Evolutionary conservation across 2,888 invertebrate genomes (phyloP).

Genomic region (Drosophila pseudotalamancana): DNA sequence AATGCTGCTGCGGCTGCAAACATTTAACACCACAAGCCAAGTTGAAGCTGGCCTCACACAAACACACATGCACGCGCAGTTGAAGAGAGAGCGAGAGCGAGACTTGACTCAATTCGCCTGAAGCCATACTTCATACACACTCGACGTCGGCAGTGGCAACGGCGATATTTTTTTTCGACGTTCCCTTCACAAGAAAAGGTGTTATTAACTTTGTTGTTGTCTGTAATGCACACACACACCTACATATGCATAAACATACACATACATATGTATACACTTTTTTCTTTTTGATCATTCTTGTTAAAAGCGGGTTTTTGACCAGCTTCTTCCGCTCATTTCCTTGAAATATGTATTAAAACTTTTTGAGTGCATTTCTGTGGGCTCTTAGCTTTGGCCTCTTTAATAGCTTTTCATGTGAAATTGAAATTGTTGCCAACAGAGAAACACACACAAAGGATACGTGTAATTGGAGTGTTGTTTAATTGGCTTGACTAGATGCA

Average conservation of each 20-base stretch:
- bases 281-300: conserved; percentile 76
- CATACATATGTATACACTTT: conserved; percentile 43
- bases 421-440: conserved; percentile 58
- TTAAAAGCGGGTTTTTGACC: conserved; percentile 77
- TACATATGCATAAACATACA: not conserved
- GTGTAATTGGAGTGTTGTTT: conserved; percentile 59
- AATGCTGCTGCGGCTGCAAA: conserved; percentile 73
- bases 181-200: conserved; percentile 78
- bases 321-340: conserved; percentile 78
- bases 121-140: conserved; percentile 64
- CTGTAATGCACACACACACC: conserved; percentile 33
- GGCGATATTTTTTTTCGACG: conserved; percentile 44
- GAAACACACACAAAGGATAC: conserved; percentile 52
- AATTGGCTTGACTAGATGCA: conserved; percentile 58
- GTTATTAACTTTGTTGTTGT: conserved; percentile 72
- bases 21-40: conserved; percentile 76
- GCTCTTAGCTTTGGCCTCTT: conserved; percentile 34
- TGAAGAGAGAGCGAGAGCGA: conserved; percentile 13
- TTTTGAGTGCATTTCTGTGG: conserved; percentile 55
- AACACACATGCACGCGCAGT: conserved; percentile 10
- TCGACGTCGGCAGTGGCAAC: conserved; percentile 29
- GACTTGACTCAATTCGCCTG: conserved; percentile 55
- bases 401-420: conserved; percentile 78
- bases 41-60: conserved; percentile 70
- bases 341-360: conserved; percentile 75